These are phyloP conservation scores for Nesogale talazaci DNA, from an alignment of 2,113 vertebrate species.

Conservation along the genomic window DNA sequence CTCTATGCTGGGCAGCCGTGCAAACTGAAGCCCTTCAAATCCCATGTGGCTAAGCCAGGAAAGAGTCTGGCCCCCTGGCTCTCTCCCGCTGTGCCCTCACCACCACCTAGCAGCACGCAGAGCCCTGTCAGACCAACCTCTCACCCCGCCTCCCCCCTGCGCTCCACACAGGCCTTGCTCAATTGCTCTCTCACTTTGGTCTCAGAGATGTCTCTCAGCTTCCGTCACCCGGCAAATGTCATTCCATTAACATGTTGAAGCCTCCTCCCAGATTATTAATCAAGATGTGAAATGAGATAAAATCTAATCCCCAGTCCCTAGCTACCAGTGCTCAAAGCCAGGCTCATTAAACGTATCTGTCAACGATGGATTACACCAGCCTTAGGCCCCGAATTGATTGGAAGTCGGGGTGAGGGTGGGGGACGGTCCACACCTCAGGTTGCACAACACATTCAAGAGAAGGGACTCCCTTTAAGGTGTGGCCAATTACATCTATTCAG, in stretches of 20 bases:
- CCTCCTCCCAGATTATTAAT: conserved; percentile 78
- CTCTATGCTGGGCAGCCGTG: background rate
- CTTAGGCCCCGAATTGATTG: conserved; percentile 72
- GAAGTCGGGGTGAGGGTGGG: conserved; percentile 47
- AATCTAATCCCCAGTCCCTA: conserved; percentile 73
- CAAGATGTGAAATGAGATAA: conserved; percentile 78
- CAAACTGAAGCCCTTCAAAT: conserved; percentile 39
- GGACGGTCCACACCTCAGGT: conserved; percentile 45
- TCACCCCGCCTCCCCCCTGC: background rate
- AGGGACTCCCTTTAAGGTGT: conserved; percentile 61
- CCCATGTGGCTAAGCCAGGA: background rate
- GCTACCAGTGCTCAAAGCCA: conserved; percentile 73
- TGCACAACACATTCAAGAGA: conserved; percentile 61
- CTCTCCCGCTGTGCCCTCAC: background rate
- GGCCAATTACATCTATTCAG: conserved; percentile 72
- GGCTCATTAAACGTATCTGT: conserved; percentile 77
- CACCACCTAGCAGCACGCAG: background rate
- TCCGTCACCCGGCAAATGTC: conserved; percentile 66
- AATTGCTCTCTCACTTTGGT: background rate
- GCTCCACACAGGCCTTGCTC: background rate
- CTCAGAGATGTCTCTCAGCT: conserved; percentile 52
- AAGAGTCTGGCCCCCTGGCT: background rate
- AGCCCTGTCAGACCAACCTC: background rate
- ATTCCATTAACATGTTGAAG: conserved; percentile 73
- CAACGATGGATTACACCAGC: conserved; percentile 78